Evolutionary conservation across 2,797 vertebrate genomes (phyloP).

Genomic region (Mus minutoides): DNA sequence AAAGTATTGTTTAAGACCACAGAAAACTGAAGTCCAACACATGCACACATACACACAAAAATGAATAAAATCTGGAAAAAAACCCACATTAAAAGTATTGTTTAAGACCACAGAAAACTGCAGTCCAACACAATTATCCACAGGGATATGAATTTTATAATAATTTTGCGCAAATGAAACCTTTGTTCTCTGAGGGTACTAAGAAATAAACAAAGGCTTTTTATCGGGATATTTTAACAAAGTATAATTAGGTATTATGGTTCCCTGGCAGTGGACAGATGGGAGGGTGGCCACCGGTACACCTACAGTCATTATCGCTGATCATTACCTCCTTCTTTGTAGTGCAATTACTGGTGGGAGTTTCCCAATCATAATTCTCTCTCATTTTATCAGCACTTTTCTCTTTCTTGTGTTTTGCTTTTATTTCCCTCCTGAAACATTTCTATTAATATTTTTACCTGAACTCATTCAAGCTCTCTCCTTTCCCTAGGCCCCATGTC

Average conservation of each 20-base stretch:
- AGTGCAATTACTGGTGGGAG: conserved; percentile 6
- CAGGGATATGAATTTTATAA: neutral
- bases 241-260: conserved; percentile 63
- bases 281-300: conserved; percentile 42
- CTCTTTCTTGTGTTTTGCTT: neutral
- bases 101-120: neutral
- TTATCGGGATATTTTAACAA: conserved; percentile 57
- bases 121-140: neutral
- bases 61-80: neutral
- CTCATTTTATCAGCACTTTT: neutral
- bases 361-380: neutral
- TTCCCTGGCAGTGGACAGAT: conserved; percentile 55
- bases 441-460: neutral
- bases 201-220: conserved; percentile 57
- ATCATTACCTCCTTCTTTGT: conserved; percentile 48
- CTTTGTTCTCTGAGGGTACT: conserved; percentile 49
- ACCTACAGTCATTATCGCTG: neutral
- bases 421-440: neutral
- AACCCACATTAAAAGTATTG: neutral
- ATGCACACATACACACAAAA: neutral
- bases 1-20: neutral
- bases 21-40: neutral
- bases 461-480: neutral
- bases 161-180: conserved; percentile 57
- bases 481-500: neutral